Evolutionary conservation across 35 echinoderm and acorn worm genomes (phyloP).

Genomic region (Hemicentrotus pulcherrimus): DNA sequence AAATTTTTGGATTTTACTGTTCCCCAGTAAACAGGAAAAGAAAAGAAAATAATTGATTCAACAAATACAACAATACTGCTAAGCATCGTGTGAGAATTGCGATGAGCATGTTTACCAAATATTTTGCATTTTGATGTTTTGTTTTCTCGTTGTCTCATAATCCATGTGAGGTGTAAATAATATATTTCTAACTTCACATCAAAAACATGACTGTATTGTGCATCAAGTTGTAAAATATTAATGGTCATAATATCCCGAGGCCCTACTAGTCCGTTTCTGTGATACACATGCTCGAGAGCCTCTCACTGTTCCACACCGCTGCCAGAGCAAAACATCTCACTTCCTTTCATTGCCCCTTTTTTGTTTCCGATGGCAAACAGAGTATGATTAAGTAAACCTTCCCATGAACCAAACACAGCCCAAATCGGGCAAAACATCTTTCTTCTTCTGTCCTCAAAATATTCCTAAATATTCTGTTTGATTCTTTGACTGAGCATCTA

Average conservation of each 20-base stretch:
- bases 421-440: background rate
- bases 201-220: background rate
- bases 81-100: background rate
- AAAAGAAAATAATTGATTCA: too few relatives aligned
- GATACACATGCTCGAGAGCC: background rate
- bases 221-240: background rate
- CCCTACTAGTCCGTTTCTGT: background rate
- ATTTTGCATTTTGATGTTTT: background rate
- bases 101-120: background rate
- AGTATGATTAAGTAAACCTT: background rate
- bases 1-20: too few relatives aligned
- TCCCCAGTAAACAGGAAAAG: background rate
- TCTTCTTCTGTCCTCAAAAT: background rate
- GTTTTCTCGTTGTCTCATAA: background rate
- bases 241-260: background rate
- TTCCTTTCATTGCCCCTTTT: background rate
- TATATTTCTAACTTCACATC: background rate
- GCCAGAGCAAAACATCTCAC: background rate
- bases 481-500: background rate
- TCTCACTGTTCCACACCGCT: background rate
- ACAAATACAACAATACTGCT: too few relatives aligned
- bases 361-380: background rate
- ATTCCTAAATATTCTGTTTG: background rate
- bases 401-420: background rate
- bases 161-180: background rate